These are phyloP conservation scores for Serinus canaria DNA, from an alignment of 2,113 vertebrate species.

Conservation along the genomic window DNA sequence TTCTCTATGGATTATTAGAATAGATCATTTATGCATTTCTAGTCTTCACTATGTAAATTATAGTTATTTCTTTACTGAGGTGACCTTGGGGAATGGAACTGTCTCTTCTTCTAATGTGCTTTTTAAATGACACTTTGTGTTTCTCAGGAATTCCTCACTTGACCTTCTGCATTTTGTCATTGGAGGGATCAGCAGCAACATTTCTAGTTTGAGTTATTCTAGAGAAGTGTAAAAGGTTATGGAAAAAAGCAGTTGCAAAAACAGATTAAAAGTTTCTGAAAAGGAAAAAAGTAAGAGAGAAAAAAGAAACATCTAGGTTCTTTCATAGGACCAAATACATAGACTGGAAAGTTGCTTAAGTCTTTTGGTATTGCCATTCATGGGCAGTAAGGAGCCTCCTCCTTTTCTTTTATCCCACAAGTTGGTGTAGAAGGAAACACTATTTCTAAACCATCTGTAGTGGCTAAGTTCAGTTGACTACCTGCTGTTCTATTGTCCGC, in stretches of 20 bases:
- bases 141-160: constrained; percentile 51
- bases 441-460: constrained; percentile 85
- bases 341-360: constrained; percentile 74
- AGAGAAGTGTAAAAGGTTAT: constrained; percentile 57
- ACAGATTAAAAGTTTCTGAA: constrained; percentile 58
- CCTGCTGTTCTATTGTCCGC: constrained; percentile 83
- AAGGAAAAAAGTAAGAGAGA: constrained; percentile 40
- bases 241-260: constrained; percentile 65
- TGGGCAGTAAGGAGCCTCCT: constrained; percentile 73
- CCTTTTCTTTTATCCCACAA: constrained; percentile 79
- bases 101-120: constrained; percentile 23
- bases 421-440: constrained; percentile 79
- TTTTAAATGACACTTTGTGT: constrained; percentile 9
- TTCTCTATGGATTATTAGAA: neutral
- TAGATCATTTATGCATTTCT: neutral
- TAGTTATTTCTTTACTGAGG: constrained; percentile 2
- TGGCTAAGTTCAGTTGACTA: constrained; percentile 77
- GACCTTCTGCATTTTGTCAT: constrained; percentile 40
- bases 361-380: constrained; percentile 78
- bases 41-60: neutral
- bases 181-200: constrained; percentile 37
- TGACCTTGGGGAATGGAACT: neutral
- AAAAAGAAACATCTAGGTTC: constrained; percentile 72
- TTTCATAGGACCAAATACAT: constrained; percentile 72
- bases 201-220: constrained; percentile 65